Base-by-base conservation (phyloP, 2,113 vertebrate species). In the Solea senegalensis region DNA sequence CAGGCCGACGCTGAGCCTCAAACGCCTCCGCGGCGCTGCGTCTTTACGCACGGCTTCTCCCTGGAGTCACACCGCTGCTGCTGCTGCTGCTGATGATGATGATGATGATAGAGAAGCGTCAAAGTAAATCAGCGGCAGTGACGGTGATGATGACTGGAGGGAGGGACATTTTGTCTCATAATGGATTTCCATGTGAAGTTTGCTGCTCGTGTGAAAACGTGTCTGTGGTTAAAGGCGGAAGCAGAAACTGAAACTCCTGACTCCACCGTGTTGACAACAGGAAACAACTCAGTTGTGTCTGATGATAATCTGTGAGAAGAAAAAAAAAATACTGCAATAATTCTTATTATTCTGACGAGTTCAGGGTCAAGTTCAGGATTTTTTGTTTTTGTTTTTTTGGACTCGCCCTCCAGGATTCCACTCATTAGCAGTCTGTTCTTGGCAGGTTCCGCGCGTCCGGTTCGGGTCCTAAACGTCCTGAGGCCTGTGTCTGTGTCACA, bases 381-480 rank as follows among this genome's bases (percentile, higher is more conserved):
- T 21, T 21, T 21, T 21, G 21, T 21, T 21, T 21, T 21, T 21
- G 21, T 21, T 21, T 21, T 21, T 34, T 34, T 34, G 34, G 34
- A 34, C 49, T 48, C 27, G 3, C 6, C 21, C 1, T 28, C 48
- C 70, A 26, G 0, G 51, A 48, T 66, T 52, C 58, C 46, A 0
- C 69, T 87, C 66, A 82, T 81, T 86, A 84, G 74, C 76, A 65
- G 67, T n/a, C 71, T 49, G 76, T 65, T 76, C 68, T 78, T 85
- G 90, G 76, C 86, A 76, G 77, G 74, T 77, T 65, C 80, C 9
- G 39, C 58, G 14, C 12, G 46, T 49, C 46, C 46, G 14, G 49
- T 3, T 80, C 50, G 54, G 79, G 70, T 61, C 64, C 75, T 56
- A 53, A 58, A 68, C 27, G 56, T 53, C 69, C 50, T 60, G 77